Percentiles rank a stretch among this genome's conserved stretches.
phyloP scores from a whole-genome alignment of 2,888 invertebrate genomes.

The Sicus ferrugineus region DNA sequence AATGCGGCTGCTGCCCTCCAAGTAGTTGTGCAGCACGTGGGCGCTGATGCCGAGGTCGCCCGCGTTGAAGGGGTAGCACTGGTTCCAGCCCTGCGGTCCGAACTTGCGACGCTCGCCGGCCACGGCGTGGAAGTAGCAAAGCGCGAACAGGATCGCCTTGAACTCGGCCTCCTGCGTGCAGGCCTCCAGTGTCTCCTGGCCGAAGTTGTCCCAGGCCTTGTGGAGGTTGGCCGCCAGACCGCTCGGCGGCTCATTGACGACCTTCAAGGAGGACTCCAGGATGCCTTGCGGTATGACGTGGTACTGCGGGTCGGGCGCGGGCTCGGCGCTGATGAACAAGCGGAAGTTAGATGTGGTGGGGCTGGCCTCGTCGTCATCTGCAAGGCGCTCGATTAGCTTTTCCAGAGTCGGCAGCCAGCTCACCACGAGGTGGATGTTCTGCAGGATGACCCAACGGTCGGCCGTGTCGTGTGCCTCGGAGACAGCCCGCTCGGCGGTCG shows the following conservation, averaged over 20 bases:
- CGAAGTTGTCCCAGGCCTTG: slow-evolving; percentile 92
- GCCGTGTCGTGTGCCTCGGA: slow-evolving; percentile 76
- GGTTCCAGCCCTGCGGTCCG: slow-evolving; percentile 94
- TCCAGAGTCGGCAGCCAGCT: slow-evolving; percentile 89
- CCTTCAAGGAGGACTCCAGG: slow-evolving; percentile 91
- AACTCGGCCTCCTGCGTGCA: slow-evolving; percentile 94
- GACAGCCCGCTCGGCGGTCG: slow-evolving; percentile 88
- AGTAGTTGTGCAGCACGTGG: slow-evolving; percentile 88
- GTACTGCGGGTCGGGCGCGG: slow-evolving; percentile 74
- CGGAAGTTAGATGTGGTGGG: slow-evolving; percentile 65
- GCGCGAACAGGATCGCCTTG: slow-evolving; percentile 86
- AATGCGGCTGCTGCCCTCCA: slow-evolving; percentile 87
- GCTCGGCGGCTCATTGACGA: slow-evolving; percentile 95
- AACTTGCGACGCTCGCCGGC: slow-evolving; percentile 93
- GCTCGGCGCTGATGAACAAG: slow-evolving; percentile 90
- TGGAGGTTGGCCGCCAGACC: slow-evolving; percentile 96
- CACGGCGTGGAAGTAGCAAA: slow-evolving; percentile 96
- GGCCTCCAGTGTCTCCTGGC: slow-evolving; percentile 89
- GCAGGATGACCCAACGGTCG: slow-evolving; percentile 87
- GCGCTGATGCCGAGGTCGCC: slow-evolving; percentile 93
- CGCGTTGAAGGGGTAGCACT: slow-evolving; percentile 79
- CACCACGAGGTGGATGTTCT: slow-evolving; percentile 92
- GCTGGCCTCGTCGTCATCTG: slow-evolving; percentile 67
- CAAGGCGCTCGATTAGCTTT: slow-evolving; percentile 87
- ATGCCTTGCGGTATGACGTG: slow-evolving; percentile 84